Conservation (phyloP, 2,888 invertebrate genomes). For the Melinaea menophilus region DNA sequence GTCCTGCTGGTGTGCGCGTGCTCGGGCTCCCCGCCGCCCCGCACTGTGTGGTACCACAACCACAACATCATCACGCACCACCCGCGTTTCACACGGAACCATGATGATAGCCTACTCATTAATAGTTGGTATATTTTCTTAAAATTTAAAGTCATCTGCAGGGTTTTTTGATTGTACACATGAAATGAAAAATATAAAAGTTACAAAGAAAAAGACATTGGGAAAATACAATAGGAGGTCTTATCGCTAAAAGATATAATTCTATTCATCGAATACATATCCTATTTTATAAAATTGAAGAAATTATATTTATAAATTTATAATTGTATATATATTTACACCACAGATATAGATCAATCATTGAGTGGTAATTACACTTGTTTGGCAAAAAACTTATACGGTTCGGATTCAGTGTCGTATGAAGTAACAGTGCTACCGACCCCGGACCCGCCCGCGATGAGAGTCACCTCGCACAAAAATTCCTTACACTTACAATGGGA, state of each 20-base stretch:
- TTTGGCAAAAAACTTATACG: conserved; percentile 89
- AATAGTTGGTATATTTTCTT: conserved; percentile 54
- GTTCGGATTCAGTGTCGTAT: conserved; percentile 89
- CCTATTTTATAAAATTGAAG: too few species aligned
- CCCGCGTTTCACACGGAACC: conserved; percentile 66
- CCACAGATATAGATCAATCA: conserved; percentile 82
- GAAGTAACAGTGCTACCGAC: conserved; percentile 86
- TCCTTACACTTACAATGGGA: conserved; percentile 80
- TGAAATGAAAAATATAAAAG: too few species aligned
- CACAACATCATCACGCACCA: conserved; percentile 74
- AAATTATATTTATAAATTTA: too few species aligned
- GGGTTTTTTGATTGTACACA: too few species aligned
- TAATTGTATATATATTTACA: too few species aligned
- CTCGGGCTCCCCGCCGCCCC: conserved; percentile 68
- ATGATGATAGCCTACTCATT: conserved; percentile 67
- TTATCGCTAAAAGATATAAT: too few species aligned
- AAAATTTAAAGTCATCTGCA: background rate
- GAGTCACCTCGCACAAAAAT: conserved; percentile 69
- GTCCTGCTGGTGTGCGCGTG: conserved; percentile 63
- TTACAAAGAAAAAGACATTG: too few species aligned
- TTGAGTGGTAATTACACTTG: conserved; percentile 89
- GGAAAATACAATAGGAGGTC: too few species aligned
- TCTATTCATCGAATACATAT: too few species aligned
- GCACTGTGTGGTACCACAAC: conserved; percentile 75
- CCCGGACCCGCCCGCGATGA: conserved; percentile 82